Base-by-base conservation (phyloP, 2,797 vertebrate species). In the Hylomyscus alleni region DNA sequence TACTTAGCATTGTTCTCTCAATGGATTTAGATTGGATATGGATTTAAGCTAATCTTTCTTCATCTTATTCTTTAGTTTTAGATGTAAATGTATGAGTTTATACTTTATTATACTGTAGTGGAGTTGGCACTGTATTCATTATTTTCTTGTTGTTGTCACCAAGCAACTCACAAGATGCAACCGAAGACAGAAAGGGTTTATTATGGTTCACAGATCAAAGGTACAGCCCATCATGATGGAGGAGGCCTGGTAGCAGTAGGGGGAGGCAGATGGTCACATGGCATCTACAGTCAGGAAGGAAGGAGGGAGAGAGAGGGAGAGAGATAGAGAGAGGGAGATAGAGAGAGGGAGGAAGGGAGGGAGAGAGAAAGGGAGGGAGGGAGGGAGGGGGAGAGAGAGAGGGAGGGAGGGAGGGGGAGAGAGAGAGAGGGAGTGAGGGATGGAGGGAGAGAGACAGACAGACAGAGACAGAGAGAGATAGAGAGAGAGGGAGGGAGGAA, bases 41-140 rank as follows among this genome's bases (percentile, higher is more conserved):
- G 52, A 76, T n/a, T n/a, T 62, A 82, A 86, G 78, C 11, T 86
- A 73, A 56, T 93, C 76, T 93, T 92, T 94, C 37, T 95, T 19
- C 52, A 58, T 72, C 76, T 96, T 62, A 10, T 58, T 58, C 52
- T 93, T 91, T 67, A 6, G 15, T 82, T 83, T 94, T 31, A 67
- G 13, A 87, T 54, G 44, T 84, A 88, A 86, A 37, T 44, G 7
- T 67, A 60, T 44, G 37, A 90, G 56, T 60, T 62, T 44, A 20
- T 44, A 54, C 88, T 88, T 91, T 89, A 50, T 77, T 72, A 87
- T 24, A 67, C 11, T 22, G 77, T 86, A 1, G 4, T 26, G 50
- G 12, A 84, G 29, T n/a, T 52, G 73, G 17, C 54, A 14, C 26
- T 75, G 37, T 22, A 34, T 58, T 89, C 67, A 29, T 44, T 58